phyloP scores from a whole-genome alignment of 2,888 invertebrate genomes.

The Drosophila recens region DNA sequence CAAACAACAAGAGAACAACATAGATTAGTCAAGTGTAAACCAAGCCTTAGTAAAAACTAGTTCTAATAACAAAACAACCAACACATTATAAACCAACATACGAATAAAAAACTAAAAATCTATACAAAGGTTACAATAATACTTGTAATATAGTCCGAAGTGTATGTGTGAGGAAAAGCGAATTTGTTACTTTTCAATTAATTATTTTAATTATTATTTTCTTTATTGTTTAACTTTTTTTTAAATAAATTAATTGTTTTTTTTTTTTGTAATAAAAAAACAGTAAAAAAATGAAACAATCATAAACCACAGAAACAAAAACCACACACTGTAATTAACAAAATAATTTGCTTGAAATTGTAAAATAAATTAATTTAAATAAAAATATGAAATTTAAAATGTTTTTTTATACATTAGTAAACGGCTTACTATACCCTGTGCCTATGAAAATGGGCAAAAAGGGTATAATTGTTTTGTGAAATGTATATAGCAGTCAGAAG shows the following conservation, averaged over 20 bases:
- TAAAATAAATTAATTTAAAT: constrained; percentile 78
- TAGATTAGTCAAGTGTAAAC: constrained; percentile 75
- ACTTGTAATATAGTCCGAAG: constrained; percentile 69
- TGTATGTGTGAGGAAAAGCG: constrained; percentile 27
- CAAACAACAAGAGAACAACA: constrained; percentile 41
- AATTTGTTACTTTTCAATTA: constrained; percentile 42
- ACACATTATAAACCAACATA: constrained; percentile 36
- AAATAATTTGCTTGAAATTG: constrained; percentile 73
- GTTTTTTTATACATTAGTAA: neutral
- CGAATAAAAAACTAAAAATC: constrained; percentile 52
- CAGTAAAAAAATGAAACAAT: constrained; percentile 49
- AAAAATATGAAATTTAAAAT: constrained; percentile 69
- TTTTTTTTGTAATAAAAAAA: constrained; percentile 50
- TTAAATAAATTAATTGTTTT: constrained; percentile 53
- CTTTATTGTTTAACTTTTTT: constrained; percentile 49
- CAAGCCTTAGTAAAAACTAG: constrained; percentile 77
- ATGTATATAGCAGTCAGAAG: neutral
- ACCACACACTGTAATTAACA: constrained; percentile 72
- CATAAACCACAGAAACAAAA: constrained; percentile 40
- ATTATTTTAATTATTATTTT: constrained; percentile 53
- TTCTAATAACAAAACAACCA: constrained; percentile 53
- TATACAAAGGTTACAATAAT: constrained; percentile 58
- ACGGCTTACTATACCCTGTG: neutral
- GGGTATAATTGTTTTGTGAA: neutral
- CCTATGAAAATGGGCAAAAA: neutral